These are phyloP conservation scores for Dallia pectoralis DNA, from an alignment of 2,797 vertebrate genomes.

Conservation along the genomic window DNA sequence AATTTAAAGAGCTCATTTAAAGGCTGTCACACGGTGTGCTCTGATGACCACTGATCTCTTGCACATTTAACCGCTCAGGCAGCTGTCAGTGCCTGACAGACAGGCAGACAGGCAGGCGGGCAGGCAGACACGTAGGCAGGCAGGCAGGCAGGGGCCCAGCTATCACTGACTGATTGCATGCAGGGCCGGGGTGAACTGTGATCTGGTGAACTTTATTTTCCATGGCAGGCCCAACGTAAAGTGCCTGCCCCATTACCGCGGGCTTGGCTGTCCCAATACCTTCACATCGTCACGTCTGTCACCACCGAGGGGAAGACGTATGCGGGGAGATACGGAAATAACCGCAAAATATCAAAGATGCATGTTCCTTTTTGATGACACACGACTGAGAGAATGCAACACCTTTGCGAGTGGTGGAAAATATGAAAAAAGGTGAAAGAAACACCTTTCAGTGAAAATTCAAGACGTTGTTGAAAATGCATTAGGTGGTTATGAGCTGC, in stretches of 20 bases:
- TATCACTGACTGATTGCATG: constrained; percentile 76
- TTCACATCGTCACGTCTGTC: not conserved
- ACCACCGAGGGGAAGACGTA: not conserved
- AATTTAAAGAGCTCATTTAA: constrained; percentile 76
- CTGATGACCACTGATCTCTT: constrained; percentile 71
- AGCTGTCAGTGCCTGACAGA: constrained; percentile 71
- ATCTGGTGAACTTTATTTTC: constrained; percentile 80
- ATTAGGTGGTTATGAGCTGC: not conserved
- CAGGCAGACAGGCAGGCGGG: constrained; percentile 38
- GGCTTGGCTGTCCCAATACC: constrained; percentile 16
- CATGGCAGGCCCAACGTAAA: constrained; percentile 72
- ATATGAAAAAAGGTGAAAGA: constrained; percentile 19
- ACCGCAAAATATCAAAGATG: constrained; percentile 50
- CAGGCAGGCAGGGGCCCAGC: constrained; percentile 26
- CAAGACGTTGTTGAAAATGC: not conserved
- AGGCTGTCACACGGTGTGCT: constrained; percentile 66
- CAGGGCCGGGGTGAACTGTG: constrained; percentile 70
- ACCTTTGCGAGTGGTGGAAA: constrained; percentile 59
- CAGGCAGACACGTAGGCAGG: constrained; percentile 61
- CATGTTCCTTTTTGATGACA: constrained; percentile 49
- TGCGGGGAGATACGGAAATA: not conserved
- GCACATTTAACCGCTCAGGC: constrained; percentile 66
- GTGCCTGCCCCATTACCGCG: constrained; percentile 56
- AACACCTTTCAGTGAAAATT: not conserved
- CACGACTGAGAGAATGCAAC: constrained; percentile 52